These are phyloP conservation scores for Oreochromis tanganicae DNA, from an alignment of 2,113 vertebrate genomes.

Conservation along the genomic window DNA sequence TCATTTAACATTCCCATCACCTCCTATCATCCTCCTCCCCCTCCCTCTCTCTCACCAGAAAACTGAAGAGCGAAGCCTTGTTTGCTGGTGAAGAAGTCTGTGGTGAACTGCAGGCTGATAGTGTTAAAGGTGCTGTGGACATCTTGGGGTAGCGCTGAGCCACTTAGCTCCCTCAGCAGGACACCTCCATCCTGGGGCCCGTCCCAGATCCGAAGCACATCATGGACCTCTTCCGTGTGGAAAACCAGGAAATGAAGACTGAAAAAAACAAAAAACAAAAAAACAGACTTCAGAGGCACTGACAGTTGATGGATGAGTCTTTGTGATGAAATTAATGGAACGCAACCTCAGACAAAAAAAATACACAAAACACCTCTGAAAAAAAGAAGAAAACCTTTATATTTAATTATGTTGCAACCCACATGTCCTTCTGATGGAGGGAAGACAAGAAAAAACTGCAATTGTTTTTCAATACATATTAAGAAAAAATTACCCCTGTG, in stretches of 20 bases:
- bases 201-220: constrained; percentile 93
- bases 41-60: constrained; percentile 73
- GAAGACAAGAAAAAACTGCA: background rate
- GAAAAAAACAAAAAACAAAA: background rate
- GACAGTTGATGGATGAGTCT: background rate
- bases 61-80: constrained; percentile 96
- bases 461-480: background rate
- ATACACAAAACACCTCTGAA: background rate
- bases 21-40: background rate
- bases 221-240: constrained; percentile 95
- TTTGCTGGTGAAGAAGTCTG: constrained; percentile 99
- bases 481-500: background rate
- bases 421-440: background rate
- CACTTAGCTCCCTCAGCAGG: constrained; percentile 86
- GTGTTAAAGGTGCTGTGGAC: constrained; percentile 94
- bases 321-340: background rate
- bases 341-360: background rate
- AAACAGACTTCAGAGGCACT: background rate
- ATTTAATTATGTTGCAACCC: background rate
- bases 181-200: constrained; percentile 92
- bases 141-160: constrained; percentile 79
- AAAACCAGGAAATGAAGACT: constrained; percentile 97
- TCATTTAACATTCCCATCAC: background rate
- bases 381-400: background rate
- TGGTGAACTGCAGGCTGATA: constrained; percentile 92